Evolutionary conservation across 2,888 invertebrate genomes (phyloP).

Genomic region (Rotaria macrura): DNA sequence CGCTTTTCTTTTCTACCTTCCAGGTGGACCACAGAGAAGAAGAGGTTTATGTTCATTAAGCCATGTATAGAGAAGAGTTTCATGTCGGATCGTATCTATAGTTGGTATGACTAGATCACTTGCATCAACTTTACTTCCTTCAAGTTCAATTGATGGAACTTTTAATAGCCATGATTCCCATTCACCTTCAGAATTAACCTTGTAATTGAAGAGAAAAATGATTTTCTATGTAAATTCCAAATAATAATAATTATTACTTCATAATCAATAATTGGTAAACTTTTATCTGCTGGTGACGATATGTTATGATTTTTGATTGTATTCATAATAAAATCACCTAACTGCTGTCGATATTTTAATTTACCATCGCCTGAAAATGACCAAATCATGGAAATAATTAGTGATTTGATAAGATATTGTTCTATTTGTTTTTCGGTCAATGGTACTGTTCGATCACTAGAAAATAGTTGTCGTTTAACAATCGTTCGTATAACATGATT

Average conservation of each 20-base stretch:
- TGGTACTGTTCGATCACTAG: not conserved
- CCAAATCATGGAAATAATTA: slow-evolving; percentile 87
- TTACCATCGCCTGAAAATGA: slow-evolving; percentile 95
- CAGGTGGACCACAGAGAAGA: slow-evolving; percentile 91
- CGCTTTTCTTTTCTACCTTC: slow-evolving; percentile 45
- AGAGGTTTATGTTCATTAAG: slow-evolving; percentile 95
- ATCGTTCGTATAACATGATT: slow-evolving; percentile 83
- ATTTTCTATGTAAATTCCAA: too few species aligned
- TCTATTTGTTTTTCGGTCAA: slow-evolving; percentile 75
- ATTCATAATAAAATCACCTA: slow-evolving; percentile 87
- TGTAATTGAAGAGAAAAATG: too few species aligned
- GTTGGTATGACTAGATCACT: slow-evolving; percentile 98
- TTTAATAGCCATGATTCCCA: slow-evolving; percentile 95
- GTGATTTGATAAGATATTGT: slow-evolving; percentile 79
- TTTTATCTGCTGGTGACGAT: slow-evolving; percentile 53
- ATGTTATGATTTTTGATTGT: slow-evolving; percentile 65
- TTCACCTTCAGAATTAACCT: slow-evolving; percentile 64
- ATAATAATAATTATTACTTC: slow-evolving; percentile 56
- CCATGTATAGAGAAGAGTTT: slow-evolving; percentile 92
- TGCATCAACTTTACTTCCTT: slow-evolving; percentile 95
- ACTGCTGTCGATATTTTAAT: slow-evolving; percentile 79
- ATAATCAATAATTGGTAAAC: slow-evolving; percentile 75
- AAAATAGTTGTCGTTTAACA: slow-evolving; percentile 53
- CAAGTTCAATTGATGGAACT: slow-evolving; percentile 96
- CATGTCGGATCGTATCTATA: slow-evolving; percentile 93